Percentiles rank a stretch among this genome's conserved stretches.
Conservation (phyloP, 2,113 vertebrate species). For the Willisornis vidua region DNA sequence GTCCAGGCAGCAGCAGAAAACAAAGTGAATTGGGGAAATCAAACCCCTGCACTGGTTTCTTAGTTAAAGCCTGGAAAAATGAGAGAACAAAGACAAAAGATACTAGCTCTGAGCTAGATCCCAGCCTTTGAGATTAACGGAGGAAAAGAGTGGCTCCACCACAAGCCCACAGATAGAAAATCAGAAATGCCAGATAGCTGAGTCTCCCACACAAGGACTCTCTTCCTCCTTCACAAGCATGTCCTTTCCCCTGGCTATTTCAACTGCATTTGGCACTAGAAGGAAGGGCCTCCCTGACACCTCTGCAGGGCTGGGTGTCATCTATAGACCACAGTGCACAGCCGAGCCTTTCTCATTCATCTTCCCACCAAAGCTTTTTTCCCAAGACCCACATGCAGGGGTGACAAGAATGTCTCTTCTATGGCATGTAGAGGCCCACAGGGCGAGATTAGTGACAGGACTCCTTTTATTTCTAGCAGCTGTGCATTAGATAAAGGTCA, state of each 20-base stretch:
- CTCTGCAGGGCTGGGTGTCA: rapidly evolving
- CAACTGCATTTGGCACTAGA: background rate
- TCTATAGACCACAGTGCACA: background rate
- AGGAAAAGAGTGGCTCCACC: background rate
- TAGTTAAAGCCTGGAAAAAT: background rate
- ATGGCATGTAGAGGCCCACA: background rate
- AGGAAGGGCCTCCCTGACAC: background rate
- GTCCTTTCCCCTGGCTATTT: background rate
- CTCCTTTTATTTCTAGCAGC: background rate
- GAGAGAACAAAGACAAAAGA: background rate
- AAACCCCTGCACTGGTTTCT: background rate
- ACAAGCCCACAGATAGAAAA: background rate
- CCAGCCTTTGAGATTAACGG: background rate
- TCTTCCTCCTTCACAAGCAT: background rate
- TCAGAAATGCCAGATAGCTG: background rate
- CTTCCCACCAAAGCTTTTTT: background rate
- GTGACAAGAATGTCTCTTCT: background rate
- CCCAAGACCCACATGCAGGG: background rate
- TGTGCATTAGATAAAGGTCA: background rate
- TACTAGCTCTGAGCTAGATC: background rate
- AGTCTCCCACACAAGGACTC: background rate
- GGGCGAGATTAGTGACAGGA: background rate
- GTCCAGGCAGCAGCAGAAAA: background rate
- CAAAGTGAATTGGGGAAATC: background rate
- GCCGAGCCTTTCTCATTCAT: background rate